Evolutionary conservation across 2,888 invertebrate species (phyloP).

Genomic region (Pomacea canaliculata): DNA sequence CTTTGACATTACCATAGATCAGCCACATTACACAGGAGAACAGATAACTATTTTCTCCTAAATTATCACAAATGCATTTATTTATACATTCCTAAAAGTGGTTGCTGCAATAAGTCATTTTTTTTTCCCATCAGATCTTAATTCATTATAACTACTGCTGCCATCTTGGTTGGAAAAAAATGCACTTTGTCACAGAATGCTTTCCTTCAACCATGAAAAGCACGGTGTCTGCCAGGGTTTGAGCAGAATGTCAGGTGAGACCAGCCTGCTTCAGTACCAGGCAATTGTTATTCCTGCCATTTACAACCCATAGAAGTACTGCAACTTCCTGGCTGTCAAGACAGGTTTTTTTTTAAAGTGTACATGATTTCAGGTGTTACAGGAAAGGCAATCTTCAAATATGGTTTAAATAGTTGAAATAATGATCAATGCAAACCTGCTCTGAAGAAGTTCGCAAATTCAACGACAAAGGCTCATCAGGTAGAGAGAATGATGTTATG

Average conservation of each 20-base stretch:
- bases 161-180: too few relatives aligned
- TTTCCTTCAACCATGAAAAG: neutral
- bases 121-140: too few relatives aligned
- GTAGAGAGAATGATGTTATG: slow-evolving; percentile 61
- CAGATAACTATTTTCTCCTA: neutral
- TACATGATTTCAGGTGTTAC: neutral
- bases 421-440: neutral
- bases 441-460: neutral
- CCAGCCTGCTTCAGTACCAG: slow-evolving; percentile 5
- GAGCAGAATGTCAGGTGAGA: neutral
- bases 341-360: neutral
- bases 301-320: slow-evolving; percentile 6
- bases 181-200: neutral
- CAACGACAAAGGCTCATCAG: slow-evolving; percentile 60
- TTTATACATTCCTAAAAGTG: neutral
- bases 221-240: neutral
- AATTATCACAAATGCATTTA: neutral
- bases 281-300: neutral
- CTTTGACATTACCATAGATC: too few relatives aligned
- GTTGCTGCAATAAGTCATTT: too few relatives aligned
- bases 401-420: neutral
- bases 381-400: neutral
- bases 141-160: too few relatives aligned
- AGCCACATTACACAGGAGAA: neutral
- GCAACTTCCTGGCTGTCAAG: slow-evolving; percentile 9